These are phyloP conservation scores for Epistrophe eligans DNA, from an alignment of 2,888 invertebrate genomes.

Conservation along the genomic window DNA sequence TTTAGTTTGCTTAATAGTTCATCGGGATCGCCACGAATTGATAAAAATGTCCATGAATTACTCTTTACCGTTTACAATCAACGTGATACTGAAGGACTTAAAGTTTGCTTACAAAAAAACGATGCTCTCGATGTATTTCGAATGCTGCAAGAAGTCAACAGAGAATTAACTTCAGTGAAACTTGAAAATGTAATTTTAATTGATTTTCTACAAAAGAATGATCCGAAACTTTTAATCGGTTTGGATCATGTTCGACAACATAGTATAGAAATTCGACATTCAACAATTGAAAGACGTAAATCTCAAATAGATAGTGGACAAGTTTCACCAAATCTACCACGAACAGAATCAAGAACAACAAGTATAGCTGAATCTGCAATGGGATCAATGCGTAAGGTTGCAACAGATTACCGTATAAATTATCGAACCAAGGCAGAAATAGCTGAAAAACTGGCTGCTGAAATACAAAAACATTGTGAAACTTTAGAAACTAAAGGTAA, in stretches of 20 bases:
- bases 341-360: conserved; percentile 77
- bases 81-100: conserved; percentile 76
- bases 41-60: conserved; percentile 54
- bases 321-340: conserved; percentile 62
- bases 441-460: conserved; percentile 80
- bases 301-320: conserved; percentile 20
- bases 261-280: conserved; percentile 73
- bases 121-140: conserved; percentile 80
- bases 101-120: conserved; percentile 68
- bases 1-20: conserved; percentile 34
- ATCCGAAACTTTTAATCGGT: conserved; percentile 81
- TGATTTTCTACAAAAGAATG: conserved; percentile 82
- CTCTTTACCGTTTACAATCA: conserved; percentile 68
- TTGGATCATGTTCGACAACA: conserved; percentile 76
- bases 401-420: conserved; percentile 79
- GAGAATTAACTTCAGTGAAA: conserved; percentile 78
- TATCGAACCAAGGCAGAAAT: conserved; percentile 81
- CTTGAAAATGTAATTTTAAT: conserved; percentile 81
- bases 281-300: conserved; percentile 24
- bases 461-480: conserved; percentile 79
- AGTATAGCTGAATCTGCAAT: conserved; percentile 69
- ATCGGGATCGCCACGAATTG: not conserved
- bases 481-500: conserved; percentile 79
- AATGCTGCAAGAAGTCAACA: conserved; percentile 79
- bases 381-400: conserved; percentile 33